Evolutionary conservation across 2,797 vertebrate genomes (phyloP).

Genomic region (Notoglanidium macrostoma): DNA sequence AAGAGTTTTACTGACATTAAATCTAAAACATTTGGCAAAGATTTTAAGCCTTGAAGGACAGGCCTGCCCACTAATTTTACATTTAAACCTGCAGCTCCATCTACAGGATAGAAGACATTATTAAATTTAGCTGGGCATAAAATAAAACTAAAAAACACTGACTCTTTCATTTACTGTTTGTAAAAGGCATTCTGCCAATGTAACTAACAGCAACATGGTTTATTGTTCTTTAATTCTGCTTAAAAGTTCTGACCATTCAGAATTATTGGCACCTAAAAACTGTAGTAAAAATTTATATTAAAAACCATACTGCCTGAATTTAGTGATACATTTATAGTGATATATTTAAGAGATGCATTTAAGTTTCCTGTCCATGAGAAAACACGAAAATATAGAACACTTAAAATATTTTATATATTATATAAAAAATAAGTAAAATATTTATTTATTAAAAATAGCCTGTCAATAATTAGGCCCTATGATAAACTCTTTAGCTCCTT

Average conservation of each 20-base stretch:
- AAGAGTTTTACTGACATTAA: slow-evolving; percentile 24
- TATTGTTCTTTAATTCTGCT: not conserved
- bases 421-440: no score
- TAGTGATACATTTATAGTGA: not conserved
- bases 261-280: not conserved
- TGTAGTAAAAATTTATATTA: not conserved
- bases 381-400: not conserved
- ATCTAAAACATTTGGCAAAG: not conserved
- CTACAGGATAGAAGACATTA: slow-evolving; percentile 21
- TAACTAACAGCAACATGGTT: not conserved
- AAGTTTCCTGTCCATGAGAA: not conserved
- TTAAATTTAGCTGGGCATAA: not conserved
- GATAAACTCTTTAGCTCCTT: no score
- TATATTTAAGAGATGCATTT: no score
- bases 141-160: not conserved
- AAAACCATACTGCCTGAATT: not conserved
- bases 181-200: not conserved
- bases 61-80: not conserved
- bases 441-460: no score
- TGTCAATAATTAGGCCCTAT: not conserved
- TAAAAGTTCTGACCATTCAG: not conserved
- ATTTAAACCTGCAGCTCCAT: slow-evolving; percentile 41
- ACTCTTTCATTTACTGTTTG: not conserved
- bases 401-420: not conserved
- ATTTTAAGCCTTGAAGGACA: not conserved